Evolutionary conservation across 2,888 invertebrate genomes (phyloP).

Genomic region (Trichogramma dendrolimi): DNA sequence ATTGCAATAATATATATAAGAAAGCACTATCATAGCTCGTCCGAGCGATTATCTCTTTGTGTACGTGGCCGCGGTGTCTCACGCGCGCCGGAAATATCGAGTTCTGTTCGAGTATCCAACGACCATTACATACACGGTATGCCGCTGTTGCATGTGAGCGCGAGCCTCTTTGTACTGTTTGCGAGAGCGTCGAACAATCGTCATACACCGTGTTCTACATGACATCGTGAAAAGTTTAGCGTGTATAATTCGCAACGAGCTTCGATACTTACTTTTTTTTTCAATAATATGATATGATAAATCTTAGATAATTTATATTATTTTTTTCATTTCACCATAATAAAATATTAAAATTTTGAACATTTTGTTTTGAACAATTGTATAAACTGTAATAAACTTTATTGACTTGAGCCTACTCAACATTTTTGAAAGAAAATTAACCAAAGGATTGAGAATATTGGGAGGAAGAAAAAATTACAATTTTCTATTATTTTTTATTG

Average conservation of each 20-base stretch:
- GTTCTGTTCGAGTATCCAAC: conserved; percentile 28
- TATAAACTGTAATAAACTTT: neutral
- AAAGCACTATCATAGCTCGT: neutral
- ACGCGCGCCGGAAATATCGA: conserved; percentile 33
- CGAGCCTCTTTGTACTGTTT: conserved; percentile 18
- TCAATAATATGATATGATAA: neutral
- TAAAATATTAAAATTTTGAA: neutral
- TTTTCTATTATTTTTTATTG: conserved; percentile 23
- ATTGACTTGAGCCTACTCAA: too few relatives aligned
- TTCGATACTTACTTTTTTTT: neutral
- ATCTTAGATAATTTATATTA: neutral
- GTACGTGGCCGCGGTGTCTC: neutral
- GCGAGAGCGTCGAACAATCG: conserved; percentile 16
- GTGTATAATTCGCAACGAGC: conserved; percentile 15
- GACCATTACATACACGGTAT: conserved; percentile 19
- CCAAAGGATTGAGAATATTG: neutral
- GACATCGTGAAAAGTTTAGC: conserved; percentile 27
- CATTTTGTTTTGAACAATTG: neutral
- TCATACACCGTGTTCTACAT: conserved; percentile 9
- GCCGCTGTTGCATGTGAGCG: neutral
- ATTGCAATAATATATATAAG: too few relatives aligned
- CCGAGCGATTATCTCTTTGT: conserved; percentile 21
- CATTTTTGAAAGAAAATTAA: neutral
- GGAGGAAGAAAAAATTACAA: conserved; percentile 1
- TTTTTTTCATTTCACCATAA: neutral